Percentiles rank a stretch among this genome's conserved stretches.
phyloP scores from a whole-genome alignment of 2,888 invertebrate species.

The Aphodius granarius region DNA sequence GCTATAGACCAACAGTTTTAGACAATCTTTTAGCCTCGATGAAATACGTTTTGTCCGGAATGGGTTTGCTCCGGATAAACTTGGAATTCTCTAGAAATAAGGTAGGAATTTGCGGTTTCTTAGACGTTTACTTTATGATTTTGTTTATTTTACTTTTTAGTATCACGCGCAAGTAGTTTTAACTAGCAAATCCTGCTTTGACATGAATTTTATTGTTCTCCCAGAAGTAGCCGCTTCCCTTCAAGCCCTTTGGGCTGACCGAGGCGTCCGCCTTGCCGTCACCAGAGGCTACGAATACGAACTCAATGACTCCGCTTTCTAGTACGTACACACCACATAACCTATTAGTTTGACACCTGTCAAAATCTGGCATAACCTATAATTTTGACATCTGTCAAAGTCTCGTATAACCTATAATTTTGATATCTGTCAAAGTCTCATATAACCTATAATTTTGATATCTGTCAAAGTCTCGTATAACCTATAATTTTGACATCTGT shows the following conservation, averaged over 20 bases:
- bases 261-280: constrained; percentile 64
- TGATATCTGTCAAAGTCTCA: too few species aligned
- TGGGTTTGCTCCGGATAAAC: constrained; percentile 66
- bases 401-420: too few species aligned
- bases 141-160: constrained; percentile 41
- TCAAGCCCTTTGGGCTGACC: constrained; percentile 64
- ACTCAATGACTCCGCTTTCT: constrained; percentile 67
- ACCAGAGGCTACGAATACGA: constrained; percentile 69
- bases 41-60: constrained; percentile 68
- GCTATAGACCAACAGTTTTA: constrained; percentile 65
- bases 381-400: too few species aligned
- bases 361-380: too few species aligned
- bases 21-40: constrained; percentile 67
- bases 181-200: constrained; percentile 58
- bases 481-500: too few species aligned
- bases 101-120: constrained; percentile 39
- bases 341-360: too few species aligned
- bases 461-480: too few species aligned
- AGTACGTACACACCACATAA: constrained; percentile 53
- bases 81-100: constrained; percentile 63
- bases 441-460: too few species aligned
- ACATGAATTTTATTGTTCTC: constrained; percentile 59
- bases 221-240: constrained; percentile 58
- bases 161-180: constrained; percentile 58
- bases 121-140: neutral